phyloP scores from a whole-genome alignment of 2,797 vertebrate genomes.

The Galagoides demidoff region DNA sequence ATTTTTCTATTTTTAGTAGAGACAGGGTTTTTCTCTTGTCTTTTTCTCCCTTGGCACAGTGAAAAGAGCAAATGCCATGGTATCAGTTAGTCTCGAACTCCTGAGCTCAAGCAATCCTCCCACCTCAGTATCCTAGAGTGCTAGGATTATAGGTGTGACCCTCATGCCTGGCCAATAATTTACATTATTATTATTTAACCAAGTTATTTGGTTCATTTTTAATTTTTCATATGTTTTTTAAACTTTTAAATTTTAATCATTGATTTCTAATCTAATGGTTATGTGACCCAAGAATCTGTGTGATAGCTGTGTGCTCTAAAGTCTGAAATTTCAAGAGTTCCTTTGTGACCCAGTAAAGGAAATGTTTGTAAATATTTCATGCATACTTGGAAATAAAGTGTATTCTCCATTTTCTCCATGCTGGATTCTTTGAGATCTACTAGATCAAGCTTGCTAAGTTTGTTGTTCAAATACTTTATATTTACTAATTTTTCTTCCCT shows the following conservation, averaged over 20 bases:
- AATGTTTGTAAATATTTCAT: neutral
- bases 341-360: neutral
- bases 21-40: no score
- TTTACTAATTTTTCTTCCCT: neutral
- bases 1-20: no score
- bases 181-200: neutral
- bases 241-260: neutral
- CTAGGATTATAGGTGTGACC: no score
- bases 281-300: neutral
- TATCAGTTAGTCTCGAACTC: neutral
- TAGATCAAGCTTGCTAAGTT: neutral
- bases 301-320: neutral
- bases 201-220: neutral
- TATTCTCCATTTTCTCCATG: neutral
- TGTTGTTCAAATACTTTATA: neutral
- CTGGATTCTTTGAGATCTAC: neutral
- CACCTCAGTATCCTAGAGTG: no score
- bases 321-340: neutral
- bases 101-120: no score
- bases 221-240: neutral
- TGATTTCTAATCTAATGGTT: neutral
- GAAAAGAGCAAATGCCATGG: neutral
- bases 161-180: no score
- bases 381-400: neutral
- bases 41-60: neutral